These are phyloP conservation scores for Ectobius pallidus DNA, from an alignment of 2,888 invertebrate genomes.

Conservation along the genomic window DNA sequence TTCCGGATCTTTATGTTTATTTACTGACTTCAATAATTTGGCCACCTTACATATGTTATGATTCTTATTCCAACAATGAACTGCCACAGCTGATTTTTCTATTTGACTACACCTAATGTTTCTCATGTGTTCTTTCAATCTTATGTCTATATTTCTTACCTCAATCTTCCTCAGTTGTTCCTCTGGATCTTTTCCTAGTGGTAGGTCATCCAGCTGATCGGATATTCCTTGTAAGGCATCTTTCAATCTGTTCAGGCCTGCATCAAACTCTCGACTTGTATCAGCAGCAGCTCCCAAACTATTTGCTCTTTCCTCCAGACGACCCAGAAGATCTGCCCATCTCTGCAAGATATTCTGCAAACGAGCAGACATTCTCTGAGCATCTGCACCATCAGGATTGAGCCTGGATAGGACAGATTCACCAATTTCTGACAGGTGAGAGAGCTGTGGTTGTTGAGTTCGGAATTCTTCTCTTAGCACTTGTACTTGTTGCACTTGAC, in stretches of 20 bases:
- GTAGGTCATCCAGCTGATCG: constrained; percentile 84
- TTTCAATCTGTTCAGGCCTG: constrained; percentile 78
- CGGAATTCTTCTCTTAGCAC: constrained; percentile 95
- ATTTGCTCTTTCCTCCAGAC: constrained; percentile 86
- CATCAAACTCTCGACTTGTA: constrained; percentile 91
- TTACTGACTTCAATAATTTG: no score
- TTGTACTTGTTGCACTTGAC: constrained; percentile 87
- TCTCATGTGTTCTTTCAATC: no score
- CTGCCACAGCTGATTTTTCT: no score
- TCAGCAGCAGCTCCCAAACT: constrained; percentile 90
- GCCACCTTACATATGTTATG: no score
- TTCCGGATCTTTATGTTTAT: no score
- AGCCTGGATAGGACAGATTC: constrained; percentile 70
- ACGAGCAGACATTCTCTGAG: constrained; percentile 71
- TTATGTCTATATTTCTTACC: no score
- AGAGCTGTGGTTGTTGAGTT: constrained; percentile 87
- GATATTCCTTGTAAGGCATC: constrained; percentile 88
- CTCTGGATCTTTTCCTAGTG: constrained; percentile 81
- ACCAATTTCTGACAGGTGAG: constrained; percentile 82
- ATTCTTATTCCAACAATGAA: no score
- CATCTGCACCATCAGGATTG: constrained; percentile 64
- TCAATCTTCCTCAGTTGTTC: constrained; percentile 87
- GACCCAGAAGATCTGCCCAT: constrained; percentile 63
- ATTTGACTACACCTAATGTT: no score
- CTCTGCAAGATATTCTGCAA: constrained; percentile 69